Percentiles rank a stretch among this genome's conserved stretches.
Conservation (phyloP, 2,797 vertebrate genomes). For the Syncerus caffer region DNA sequence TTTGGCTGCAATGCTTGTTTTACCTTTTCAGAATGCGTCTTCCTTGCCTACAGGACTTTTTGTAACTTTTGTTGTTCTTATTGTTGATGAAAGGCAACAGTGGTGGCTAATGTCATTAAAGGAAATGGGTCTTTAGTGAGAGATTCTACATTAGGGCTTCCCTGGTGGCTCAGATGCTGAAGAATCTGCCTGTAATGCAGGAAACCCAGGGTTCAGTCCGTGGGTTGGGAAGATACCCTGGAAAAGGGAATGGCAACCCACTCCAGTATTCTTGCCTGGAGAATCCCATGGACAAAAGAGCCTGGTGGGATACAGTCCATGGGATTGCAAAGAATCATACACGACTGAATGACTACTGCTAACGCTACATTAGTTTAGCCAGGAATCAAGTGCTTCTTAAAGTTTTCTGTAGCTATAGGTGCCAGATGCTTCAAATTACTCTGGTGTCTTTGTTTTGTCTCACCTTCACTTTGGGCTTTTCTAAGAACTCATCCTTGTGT, state of each 20-base stretch:
- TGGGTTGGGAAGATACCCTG: background rate
- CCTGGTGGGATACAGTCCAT: background rate
- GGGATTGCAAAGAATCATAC: background rate
- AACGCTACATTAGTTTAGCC: background rate
- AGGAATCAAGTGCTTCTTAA: background rate
- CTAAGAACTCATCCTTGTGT: background rate
- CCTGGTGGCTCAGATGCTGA: background rate
- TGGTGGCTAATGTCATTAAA: background rate
- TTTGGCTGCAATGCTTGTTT: background rate
- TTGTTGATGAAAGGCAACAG: background rate
- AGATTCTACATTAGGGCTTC: background rate
- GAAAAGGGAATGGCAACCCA: background rate
- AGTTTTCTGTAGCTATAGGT: background rate
- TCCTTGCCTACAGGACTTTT: background rate
- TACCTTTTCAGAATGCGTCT: background rate
- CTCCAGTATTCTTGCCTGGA: background rate
- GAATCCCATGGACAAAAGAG: background rate
- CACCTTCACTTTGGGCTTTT: background rate
- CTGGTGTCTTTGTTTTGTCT: background rate
- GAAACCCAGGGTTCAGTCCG: fast-evolving
- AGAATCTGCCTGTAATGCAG: background rate
- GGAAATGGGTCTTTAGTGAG: background rate
- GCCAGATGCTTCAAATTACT: background rate
- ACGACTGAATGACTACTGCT: background rate
- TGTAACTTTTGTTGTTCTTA: background rate